phyloP scores from a whole-genome alignment of 2,797 vertebrate species.

The Siniperca undulata region DNA sequence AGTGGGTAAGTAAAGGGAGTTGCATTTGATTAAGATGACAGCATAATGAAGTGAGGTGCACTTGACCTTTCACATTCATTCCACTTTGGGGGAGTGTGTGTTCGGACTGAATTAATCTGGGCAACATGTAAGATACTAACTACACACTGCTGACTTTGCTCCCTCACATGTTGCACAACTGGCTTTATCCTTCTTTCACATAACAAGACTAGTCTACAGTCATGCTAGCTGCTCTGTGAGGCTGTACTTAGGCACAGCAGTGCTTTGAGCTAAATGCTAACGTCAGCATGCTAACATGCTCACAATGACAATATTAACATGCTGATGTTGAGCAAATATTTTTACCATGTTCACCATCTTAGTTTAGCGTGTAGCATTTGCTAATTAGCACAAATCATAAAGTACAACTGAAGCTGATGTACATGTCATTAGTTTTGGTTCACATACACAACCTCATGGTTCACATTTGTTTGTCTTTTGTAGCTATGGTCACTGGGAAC shows the following conservation, averaged over 20 bases:
- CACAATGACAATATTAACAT: background rate
- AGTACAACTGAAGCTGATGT: too few relatives aligned
- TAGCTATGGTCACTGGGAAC: background rate
- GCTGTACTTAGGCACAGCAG: background rate
- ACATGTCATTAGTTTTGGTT: too few relatives aligned
- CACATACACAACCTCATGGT: background rate
- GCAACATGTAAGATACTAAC: background rate
- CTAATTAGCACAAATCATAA: background rate
- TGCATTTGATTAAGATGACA: constrained; percentile 63
- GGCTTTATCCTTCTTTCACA: constrained; percentile 13
- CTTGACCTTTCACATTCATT: constrained; percentile 67
- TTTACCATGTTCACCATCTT: background rate
- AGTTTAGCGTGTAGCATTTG: background rate
- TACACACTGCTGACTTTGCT: constrained; percentile 7
- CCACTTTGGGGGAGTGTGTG: constrained; percentile 33
- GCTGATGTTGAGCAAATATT: background rate
- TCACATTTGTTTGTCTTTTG: background rate
- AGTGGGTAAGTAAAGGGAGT: constrained; percentile 49
- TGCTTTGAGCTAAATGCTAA: background rate
- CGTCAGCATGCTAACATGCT: background rate
- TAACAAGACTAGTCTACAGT: background rate
- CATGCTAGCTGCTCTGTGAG: background rate
- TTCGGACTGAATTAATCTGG: constrained; percentile 42
- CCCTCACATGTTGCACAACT: background rate
- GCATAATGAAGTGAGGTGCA: constrained; percentile 60